These are phyloP conservation scores for Rhyacichthys aspro DNA, from an alignment of 2,797 vertebrate genomes.

Conservation along the genomic window DNA sequence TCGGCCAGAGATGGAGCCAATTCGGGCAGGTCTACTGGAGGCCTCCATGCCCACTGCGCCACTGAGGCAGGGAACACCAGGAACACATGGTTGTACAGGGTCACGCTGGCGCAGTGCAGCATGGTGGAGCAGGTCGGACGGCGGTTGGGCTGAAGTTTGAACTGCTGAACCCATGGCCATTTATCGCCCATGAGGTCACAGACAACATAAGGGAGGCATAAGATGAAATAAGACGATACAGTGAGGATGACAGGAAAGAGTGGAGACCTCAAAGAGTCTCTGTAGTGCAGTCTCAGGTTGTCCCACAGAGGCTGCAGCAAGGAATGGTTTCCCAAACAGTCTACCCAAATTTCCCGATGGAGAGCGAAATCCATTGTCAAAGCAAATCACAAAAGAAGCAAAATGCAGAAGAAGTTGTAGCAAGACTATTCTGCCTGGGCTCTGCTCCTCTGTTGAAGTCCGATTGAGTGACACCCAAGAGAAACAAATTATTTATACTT, in stretches of 20 bases:
- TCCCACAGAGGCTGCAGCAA: constrained; percentile 79
- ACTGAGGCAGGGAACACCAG: constrained; percentile 78
- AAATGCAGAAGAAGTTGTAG: constrained; percentile 2
- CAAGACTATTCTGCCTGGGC: constrained; percentile 15
- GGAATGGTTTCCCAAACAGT: constrained; percentile 46
- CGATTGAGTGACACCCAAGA: constrained; percentile 44
- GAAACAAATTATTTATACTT: constrained; percentile 64
- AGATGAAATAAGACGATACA: constrained; percentile 76
- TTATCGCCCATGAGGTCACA: constrained; percentile 75
- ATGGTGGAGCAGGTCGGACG: constrained; percentile 66
- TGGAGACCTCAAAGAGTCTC: constrained; percentile 72
- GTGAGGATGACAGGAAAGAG: constrained; percentile 76
- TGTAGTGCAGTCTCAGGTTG: constrained; percentile 66
- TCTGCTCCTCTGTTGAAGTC: constrained; percentile 24
- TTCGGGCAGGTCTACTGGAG: constrained; percentile 71
- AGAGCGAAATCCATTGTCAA: constrained; percentile 47
- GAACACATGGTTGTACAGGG: constrained; percentile 76
- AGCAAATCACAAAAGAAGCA: neutral
- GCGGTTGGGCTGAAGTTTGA: constrained; percentile 75
- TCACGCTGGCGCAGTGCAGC: constrained; percentile 75
- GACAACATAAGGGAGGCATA: constrained; percentile 72
- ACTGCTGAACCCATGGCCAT: constrained; percentile 69
- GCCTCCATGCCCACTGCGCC: constrained; percentile 80
- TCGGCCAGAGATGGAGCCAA: constrained; percentile 68
- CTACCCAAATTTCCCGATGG: constrained; percentile 37